phyloP scores from a whole-genome alignment of 2,797 vertebrate genomes.

The Smutsia gigantea region DNA sequence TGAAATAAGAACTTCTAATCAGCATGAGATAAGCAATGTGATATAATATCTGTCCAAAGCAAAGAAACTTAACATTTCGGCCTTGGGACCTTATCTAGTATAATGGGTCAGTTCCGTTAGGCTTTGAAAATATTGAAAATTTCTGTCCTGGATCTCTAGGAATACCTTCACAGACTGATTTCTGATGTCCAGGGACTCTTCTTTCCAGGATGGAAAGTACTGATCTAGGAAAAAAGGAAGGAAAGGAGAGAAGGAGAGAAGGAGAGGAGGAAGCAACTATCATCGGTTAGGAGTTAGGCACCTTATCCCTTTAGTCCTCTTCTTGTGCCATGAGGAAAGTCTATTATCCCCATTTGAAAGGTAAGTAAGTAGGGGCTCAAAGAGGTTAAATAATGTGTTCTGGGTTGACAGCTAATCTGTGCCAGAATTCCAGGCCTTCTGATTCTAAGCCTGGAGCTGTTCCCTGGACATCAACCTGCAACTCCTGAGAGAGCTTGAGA shows the following conservation, averaged over 20 bases:
- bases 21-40: slow-evolving; percentile 21
- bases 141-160: neutral
- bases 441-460: neutral
- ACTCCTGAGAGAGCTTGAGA: neutral
- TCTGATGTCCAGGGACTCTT: neutral
- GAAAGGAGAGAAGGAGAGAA: neutral
- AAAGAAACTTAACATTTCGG: slow-evolving; percentile 53
- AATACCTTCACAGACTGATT: neutral
- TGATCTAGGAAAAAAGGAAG: neutral
- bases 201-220: neutral
- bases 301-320: neutral
- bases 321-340: neutral
- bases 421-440: neutral
- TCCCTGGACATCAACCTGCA: neutral
- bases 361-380: neutral
- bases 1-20: slow-evolving; percentile 7
- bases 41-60: slow-evolving; percentile 21
- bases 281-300: neutral
- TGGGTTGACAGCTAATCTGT: neutral
- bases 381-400: neutral
- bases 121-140: slow-evolving; percentile 14
- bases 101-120: neutral
- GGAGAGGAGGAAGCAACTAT: neutral
- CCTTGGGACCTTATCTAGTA: neutral
- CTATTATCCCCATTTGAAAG: neutral